Conservation (phyloP, 2,113 vertebrate species). For the Odocoileus hemionus region DNA sequence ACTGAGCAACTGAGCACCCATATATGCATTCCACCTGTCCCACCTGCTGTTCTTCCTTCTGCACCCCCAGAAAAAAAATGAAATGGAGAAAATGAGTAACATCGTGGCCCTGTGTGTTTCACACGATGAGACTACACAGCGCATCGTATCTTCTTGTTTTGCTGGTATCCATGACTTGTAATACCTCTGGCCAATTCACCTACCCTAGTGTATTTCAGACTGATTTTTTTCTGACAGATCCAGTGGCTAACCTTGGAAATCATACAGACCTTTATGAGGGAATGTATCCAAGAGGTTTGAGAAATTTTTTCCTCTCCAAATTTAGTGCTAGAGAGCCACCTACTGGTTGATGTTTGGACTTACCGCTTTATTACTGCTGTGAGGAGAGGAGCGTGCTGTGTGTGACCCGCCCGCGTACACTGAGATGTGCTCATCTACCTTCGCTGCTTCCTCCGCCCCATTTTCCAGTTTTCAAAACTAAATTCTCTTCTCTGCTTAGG, state of each 20-base stretch:
- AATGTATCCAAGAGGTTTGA: not conserved
- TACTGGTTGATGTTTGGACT: not conserved
- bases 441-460: not conserved
- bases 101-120: fast-evolving
- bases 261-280: not conserved
- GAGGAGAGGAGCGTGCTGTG: too few species aligned
- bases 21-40: fast-evolving
- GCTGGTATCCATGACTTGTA: not conserved
- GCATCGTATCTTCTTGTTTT: not conserved
- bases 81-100: not conserved
- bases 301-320: not conserved
- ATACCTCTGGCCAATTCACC: not conserved
- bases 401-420: fast-evolving
- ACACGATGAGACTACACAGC: fast-evolving
- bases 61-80: fast-evolving
- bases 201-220: not conserved
- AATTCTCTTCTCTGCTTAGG: not conserved
- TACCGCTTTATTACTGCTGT: not conserved
- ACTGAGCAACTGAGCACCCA: not conserved
- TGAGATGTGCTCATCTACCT: fast-evolving
- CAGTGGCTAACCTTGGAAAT: not conserved
- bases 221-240: not conserved
- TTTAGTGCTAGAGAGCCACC: not conserved
- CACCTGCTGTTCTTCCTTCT: not conserved
- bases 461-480: not conserved